Percentiles rank a stretch among this genome's conserved stretches.
phyloP scores from a whole-genome alignment of 2,888 invertebrate species.

The Caenorhabditis angaria region DNA sequence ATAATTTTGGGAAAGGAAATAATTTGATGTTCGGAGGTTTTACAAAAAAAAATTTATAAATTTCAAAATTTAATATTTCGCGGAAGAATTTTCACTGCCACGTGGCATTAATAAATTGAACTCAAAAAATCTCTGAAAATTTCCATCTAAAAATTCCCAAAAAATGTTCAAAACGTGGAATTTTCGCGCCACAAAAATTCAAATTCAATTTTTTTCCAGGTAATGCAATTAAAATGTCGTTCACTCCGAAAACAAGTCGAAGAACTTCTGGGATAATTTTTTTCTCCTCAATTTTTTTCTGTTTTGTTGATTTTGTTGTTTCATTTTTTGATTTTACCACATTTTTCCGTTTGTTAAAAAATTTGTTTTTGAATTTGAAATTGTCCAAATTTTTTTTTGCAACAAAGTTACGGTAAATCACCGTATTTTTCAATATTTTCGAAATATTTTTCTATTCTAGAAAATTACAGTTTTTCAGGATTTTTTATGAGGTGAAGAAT shows the following conservation, averaged over 20 bases:
- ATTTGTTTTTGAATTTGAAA: not conserved
- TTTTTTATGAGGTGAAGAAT: slow-evolving; percentile 6
- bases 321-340: slow-evolving; percentile 5
- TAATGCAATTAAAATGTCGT: slow-evolving; percentile 49
- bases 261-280: slow-evolving; percentile 4
- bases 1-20: too few species aligned
- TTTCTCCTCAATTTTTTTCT: slow-evolving; percentile 8
- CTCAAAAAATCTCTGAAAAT: too few species aligned
- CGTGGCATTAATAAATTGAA: too few species aligned
- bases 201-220: slow-evolving; percentile 13
- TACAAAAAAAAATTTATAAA: too few species aligned
- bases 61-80: too few species aligned
- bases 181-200: too few species aligned
- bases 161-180: too few species aligned
- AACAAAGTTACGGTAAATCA: not conserved
- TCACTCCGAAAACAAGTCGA: slow-evolving; percentile 34
- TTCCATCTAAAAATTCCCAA: too few species aligned
- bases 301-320: slow-evolving; percentile 8
- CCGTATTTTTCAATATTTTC: too few species aligned
- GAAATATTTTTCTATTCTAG: not conserved
- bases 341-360: not conserved
- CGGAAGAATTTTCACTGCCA: too few species aligned
- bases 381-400: not conserved
- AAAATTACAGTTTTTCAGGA: not conserved
- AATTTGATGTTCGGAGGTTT: too few species aligned